These are phyloP conservation scores for Channa argus DNA, from an alignment of 2,113 vertebrate species.

Conservation along the genomic window DNA sequence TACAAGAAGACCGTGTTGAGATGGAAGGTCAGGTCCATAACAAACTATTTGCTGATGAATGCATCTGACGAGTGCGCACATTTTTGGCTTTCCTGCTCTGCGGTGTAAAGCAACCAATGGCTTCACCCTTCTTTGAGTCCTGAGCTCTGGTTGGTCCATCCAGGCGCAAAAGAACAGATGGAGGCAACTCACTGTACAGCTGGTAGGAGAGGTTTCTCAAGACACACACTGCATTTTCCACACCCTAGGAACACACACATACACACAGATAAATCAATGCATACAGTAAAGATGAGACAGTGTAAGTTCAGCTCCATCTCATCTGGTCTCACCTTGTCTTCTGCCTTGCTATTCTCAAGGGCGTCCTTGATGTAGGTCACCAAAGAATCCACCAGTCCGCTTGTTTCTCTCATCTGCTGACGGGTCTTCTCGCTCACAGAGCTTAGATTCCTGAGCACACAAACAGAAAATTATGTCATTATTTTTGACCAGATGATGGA, in stretches of 20 bases:
- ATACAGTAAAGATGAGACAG: background rate
- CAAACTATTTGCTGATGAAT: background rate
- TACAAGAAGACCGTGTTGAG: background rate
- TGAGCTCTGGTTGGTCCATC: conserved; percentile 84
- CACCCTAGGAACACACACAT: conserved; percentile 81
- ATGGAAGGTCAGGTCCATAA: background rate
- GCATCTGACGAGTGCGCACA: conserved; percentile 68
- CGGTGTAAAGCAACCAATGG: conserved; percentile 94
- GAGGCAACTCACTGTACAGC: conserved; percentile 91
- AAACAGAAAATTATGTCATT: conserved; percentile 15
- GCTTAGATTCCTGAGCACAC: conserved; percentile 90
- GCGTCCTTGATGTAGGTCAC: conserved; percentile 88
- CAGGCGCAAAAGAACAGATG: conserved; percentile 82
- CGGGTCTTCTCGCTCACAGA: conserved; percentile 92
- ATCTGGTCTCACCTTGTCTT: conserved; percentile 88
- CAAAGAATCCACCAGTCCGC: conserved; percentile 89
- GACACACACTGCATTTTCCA: conserved; percentile 92
- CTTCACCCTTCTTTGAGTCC: conserved; percentile 69
- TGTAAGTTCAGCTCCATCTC: background rate
- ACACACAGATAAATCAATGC: conserved; percentile 18
- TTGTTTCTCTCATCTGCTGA: conserved; percentile 89
- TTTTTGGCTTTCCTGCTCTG: conserved; percentile 91
- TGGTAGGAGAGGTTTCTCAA: conserved; percentile 96
- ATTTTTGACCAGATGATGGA: background rate
- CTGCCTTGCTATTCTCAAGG: conserved; percentile 85